Evolutionary conservation across 2,888 invertebrate genomes (phyloP), one percentile per base, ranked within the genome.

Genomic region (Drosophila formosana): DNA sequence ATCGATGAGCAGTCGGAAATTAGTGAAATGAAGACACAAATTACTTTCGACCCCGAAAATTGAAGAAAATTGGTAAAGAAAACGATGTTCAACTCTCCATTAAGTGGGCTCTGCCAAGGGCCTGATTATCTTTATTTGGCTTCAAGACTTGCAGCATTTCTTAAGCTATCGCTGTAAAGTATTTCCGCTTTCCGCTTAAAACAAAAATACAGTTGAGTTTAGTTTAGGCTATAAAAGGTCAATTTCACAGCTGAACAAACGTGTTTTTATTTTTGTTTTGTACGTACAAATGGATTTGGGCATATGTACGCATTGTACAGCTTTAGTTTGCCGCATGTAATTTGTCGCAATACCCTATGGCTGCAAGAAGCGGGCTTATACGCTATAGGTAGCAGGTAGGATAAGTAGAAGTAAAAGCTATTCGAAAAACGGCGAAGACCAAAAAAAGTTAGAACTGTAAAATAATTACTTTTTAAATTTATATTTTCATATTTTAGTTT

Each of bases 241-340:
- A 85, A 88, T 88, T 83, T 88, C 71, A 80, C 78, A 83, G 86
- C 75, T 82, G 68, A 86, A 64, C 69, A 88, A 88, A 83, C 83
- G 75, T 82, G 83, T 79, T 77, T 72, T 58, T 46, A 25, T 30
- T 46, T 56, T 51, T 51, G 37, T 52, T 67, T 56, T 34, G 50
- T 51, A 51, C 49, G 23, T 39, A 37, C 11, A 57, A 57, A 57
- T 56, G 57, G 51, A 47, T 60, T 69, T 34, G 51, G 28, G 11
- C 56, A 30, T 23, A 13, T 67, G 56, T 52, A 70, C 65, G 72
- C 68, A 72, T 73, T 66, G 64, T 75, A 65, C 18, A 51, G 62
- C 64, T 72, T 58, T 58, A 61, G 46, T 30, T 61, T 37, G 62
- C 28, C 43, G 43, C 26, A 8, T 51, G 32, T 52, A 45, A 51